These are phyloP conservation scores for Scarus forsteni DNA, from an alignment of 2,797 vertebrate genomes.

Conservation along the genomic window DNA sequence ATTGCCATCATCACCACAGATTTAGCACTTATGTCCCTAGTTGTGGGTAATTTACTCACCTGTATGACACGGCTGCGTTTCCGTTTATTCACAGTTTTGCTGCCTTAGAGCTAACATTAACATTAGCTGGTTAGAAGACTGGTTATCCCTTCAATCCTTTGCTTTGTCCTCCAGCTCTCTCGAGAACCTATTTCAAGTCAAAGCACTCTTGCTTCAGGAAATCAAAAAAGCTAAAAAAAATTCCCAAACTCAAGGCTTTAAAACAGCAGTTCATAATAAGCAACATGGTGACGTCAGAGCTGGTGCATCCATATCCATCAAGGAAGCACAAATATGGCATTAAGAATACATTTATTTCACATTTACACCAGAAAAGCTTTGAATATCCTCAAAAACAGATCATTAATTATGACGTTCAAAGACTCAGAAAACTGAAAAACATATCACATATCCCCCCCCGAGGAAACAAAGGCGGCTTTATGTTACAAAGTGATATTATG, in stretches of 20 bases:
- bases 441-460: conserved; percentile 2
- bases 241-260: background rate
- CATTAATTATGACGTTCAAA: conserved; percentile 34
- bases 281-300: background rate
- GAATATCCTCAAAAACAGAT: conserved; percentile 9
- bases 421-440: conserved; percentile 11
- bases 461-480: conserved; percentile 22
- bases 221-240: background rate
- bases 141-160: no score
- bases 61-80: no score
- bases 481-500: conserved; percentile 13
- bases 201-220: background rate
- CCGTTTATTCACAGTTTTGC: no score
- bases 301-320: background rate
- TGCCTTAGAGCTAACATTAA: no score
- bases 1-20: no score
- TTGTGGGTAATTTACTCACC: no score
- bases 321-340: background rate
- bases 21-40: no score
- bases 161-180: background rate
- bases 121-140: no score
- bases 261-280: background rate
- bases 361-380: background rate
- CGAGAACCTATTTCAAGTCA: background rate
- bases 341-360: background rate